Conservation (phyloP, 2,113 vertebrate species). For the Dascyllus trimaculatus region DNA sequence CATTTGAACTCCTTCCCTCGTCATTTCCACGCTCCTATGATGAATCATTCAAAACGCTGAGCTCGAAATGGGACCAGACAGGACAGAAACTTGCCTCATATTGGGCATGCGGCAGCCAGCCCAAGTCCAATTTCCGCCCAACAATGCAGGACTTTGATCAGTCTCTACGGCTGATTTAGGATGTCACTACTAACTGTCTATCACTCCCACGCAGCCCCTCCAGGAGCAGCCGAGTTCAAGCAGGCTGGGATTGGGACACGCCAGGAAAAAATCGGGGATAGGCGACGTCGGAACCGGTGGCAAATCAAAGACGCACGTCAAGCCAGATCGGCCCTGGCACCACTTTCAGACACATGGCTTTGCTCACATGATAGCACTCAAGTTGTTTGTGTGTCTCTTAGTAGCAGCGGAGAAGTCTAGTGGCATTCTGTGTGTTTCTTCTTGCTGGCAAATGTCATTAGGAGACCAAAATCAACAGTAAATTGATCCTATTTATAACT, state of each 20-base stretch:
- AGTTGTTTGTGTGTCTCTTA: not conserved
- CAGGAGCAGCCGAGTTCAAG: conserved; percentile 45
- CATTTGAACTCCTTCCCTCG: conserved; percentile 66
- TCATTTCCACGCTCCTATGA: conserved; percentile 65
- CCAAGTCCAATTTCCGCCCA: conserved; percentile 74
- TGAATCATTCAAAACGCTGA: conserved; percentile 66
- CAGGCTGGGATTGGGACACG: conserved; percentile 45
- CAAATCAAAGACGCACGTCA: conserved; percentile 33
- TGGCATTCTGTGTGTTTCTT: not conserved
- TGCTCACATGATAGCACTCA: not conserved
- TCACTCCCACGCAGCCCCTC: conserved; percentile 65
- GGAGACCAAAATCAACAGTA: not conserved
- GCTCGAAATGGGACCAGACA: conserved; percentile 72
- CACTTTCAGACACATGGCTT: not conserved
- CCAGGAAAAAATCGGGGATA: conserved; percentile 53
- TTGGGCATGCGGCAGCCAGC: conserved; percentile 50
- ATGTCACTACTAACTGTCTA: conserved; percentile 68
- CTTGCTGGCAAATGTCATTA: not conserved
- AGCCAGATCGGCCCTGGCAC: conserved; percentile 2
- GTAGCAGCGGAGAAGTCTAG: not conserved
- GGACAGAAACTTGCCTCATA: conserved; percentile 59
- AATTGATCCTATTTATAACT: too few species aligned
- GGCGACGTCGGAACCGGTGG: conserved; percentile 14
- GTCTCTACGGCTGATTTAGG: conserved; percentile 63
- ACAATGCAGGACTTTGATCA: conserved; percentile 79